Evolutionary conservation across 2,888 invertebrate genomes (phyloP), one percentile per base, ranked within the genome.

Genomic region (Ditylenchus weischeri): DNA sequence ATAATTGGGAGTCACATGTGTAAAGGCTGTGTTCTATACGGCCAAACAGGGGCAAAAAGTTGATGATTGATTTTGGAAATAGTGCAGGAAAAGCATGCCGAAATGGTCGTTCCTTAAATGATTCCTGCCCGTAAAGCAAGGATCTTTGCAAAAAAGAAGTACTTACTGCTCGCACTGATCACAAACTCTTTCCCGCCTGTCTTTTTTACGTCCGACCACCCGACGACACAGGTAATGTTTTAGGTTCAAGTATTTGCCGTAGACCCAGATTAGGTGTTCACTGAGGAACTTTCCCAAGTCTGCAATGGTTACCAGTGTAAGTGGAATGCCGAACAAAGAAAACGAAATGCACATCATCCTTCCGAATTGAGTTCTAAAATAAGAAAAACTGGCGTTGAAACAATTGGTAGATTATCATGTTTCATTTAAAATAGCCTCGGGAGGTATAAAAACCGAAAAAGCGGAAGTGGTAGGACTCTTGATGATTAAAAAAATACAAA

Each of bases 241-340:
- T 54, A 79, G 61, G 36, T 70, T 71, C 59, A 81, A 69, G 71
- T 80, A 83, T 58, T 79, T 78, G 0, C 79, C 78, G 72, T 83
- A 83, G 65, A 80, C 63, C 81, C 81, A 83, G 19, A 83, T 74
- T 35, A 83, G 73, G 65, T 82, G 79, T 69, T 83, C 83, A 6
- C 76, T 76, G 60, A 83, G 75, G 69, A 83, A 83, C 71, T 83
- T 83, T 62, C 81, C 82, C 68, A 82, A 73, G 75, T 82, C 81
- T 8, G 82, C 82, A 59, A 83, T 81, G 18, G 83, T 83, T 23
- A 83, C 83, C 7, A 83, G 73, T 11, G 83, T 83, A 35, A 83
- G 73, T 15, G 83, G 83, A 49, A 83, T 83, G 54, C 83, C 83
- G 62, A 83, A 78, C 64, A 83, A 70, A 8, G 83, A 82, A 59